Percentiles rank a stretch among this genome's conserved stretches.
These are phyloP conservation scores for Oriolus oriolus DNA, from an alignment of 2,113 vertebrate genomes.

Conservation along the genomic window DNA sequence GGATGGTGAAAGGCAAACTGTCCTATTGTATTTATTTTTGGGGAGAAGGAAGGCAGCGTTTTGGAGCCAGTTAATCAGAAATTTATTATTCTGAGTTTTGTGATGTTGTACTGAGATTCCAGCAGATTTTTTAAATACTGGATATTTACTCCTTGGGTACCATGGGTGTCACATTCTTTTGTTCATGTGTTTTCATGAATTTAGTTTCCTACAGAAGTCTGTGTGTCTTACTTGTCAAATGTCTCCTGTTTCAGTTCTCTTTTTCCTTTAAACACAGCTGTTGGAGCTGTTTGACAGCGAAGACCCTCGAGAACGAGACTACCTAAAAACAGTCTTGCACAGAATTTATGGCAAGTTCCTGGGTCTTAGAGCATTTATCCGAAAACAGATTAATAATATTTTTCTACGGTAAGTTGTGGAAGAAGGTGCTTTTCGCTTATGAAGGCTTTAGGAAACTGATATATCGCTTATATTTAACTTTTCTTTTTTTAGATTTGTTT, in stretches of 20 bases:
- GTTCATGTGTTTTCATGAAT: neutral
- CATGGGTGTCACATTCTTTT: neutral
- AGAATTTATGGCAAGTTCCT: constrained; percentile 99
- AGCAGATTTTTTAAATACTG: neutral
- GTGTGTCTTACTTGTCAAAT: neutral
- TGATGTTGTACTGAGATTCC: neutral
- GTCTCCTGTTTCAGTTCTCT: neutral
- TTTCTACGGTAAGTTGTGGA: constrained; percentile 95
- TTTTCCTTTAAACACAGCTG: constrained; percentile 76
- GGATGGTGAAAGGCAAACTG: neutral
- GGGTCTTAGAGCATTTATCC: constrained; percentile 99
- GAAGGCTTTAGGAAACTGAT: neutral
- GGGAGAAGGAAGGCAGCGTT: neutral
- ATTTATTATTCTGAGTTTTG: neutral
- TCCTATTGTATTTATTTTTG: neutral
- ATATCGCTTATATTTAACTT: neutral
- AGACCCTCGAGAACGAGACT: constrained; percentile 98
- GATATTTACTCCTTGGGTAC: neutral
- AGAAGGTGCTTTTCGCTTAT: neutral
- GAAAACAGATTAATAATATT: constrained; percentile 99
- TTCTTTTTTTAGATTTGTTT: constrained; percentile 90
- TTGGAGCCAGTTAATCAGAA: neutral
- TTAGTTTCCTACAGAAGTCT: neutral
- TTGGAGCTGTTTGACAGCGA: constrained; percentile 98
- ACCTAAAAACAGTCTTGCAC: constrained; percentile 99